Evolutionary conservation across 2,113 vertebrate genomes (phyloP).

Genomic region (Eleginops maclovinus): DNA sequence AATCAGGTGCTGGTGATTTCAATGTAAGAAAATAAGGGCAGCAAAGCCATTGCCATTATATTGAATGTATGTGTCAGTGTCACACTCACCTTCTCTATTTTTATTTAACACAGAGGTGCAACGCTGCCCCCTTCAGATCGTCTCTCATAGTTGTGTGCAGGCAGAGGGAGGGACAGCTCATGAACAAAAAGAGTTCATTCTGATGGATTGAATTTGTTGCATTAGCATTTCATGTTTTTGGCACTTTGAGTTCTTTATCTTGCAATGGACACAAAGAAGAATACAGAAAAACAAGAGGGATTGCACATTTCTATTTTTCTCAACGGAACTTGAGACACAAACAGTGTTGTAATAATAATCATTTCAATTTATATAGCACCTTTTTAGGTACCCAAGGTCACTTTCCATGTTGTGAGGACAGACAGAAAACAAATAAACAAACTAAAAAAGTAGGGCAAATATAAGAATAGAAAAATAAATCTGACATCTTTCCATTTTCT

Average conservation of each 20-base stretch:
- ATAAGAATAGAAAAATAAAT: too few species aligned
- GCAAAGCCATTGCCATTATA: neutral
- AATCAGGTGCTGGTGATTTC: conserved; percentile 45
- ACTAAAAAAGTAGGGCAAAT: too few species aligned
- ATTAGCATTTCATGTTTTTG: conserved; percentile 3
- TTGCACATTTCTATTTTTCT: neutral
- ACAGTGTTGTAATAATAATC: too few species aligned
- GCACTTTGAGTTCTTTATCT: neutral
- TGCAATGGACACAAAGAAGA: neutral
- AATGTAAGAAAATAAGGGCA: conserved; percentile 49
- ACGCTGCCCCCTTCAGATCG: conserved; percentile 66
- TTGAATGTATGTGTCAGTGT: neutral
- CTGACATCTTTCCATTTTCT: too few species aligned
- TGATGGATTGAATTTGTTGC: neutral
- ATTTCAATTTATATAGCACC: too few species aligned
- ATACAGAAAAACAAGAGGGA: neutral
- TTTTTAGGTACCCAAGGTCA: too few species aligned
- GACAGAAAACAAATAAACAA: too few species aligned
- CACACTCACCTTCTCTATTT: neutral
- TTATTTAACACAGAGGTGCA: conserved; percentile 15
- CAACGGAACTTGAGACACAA: neutral
- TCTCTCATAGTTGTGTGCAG: neutral
- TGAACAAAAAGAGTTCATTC: neutral
- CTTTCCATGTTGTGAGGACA: too few species aligned
- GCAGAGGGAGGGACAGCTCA: neutral